phyloP scores from a whole-genome alignment of 2,888 invertebrate species.

The Dusona sp. region DNA sequence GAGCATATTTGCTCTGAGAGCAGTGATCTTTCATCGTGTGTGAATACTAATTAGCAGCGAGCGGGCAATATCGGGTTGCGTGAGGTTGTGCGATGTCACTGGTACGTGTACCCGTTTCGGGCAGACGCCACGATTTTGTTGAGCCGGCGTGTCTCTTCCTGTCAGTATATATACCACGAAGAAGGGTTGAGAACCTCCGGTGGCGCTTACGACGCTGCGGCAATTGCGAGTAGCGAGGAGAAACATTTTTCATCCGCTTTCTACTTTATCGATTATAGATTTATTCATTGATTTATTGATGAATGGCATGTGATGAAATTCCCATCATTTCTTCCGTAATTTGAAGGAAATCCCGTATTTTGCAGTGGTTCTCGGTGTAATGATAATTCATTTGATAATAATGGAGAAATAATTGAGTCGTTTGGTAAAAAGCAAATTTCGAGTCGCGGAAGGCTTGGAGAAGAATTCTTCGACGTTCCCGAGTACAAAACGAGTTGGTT shows the following conservation, averaged over 20 bases:
- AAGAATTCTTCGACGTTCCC: constrained; percentile 72
- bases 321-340: neutral
- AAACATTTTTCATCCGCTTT: neutral
- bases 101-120: neutral
- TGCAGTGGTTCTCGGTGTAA: neutral
- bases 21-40: constrained; percentile 76
- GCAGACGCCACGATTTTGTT: neutral
- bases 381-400: neutral
- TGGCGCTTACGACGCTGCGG: neutral
- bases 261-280: neutral
- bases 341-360: neutral
- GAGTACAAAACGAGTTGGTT: constrained; percentile 72
- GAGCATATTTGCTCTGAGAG: constrained; percentile 75
- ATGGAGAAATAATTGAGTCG: neutral
- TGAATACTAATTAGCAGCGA: constrained; percentile 78
- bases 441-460: neutral
- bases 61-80: constrained; percentile 29
- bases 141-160: neutral
- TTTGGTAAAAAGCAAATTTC: neutral
- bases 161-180: neutral
- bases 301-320: neutral
- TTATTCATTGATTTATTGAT: neutral
- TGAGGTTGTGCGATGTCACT: constrained; percentile 9
- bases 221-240: neutral
- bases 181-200: neutral